Conservation (phyloP, 2,113 vertebrate genomes). For the Gallinago paraguaiae region DNA sequence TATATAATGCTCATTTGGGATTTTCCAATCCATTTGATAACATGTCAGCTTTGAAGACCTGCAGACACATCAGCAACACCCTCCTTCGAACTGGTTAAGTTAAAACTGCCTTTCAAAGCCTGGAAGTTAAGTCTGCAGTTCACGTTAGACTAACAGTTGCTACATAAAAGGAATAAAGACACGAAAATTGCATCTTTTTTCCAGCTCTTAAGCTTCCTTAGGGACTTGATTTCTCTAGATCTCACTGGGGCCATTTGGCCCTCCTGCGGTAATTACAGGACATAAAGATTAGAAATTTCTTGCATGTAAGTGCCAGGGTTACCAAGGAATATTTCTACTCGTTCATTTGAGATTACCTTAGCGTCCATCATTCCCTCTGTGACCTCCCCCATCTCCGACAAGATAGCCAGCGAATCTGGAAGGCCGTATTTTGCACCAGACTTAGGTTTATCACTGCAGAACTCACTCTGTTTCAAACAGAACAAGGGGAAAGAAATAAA, state of each 20-base stretch:
- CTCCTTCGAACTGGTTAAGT: not conserved
- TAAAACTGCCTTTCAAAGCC: not conserved
- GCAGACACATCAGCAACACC: not conserved
- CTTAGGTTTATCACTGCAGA: conserved; percentile 98
- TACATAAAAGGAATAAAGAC: not conserved
- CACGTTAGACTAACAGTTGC: not conserved
- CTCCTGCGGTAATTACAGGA: not conserved
- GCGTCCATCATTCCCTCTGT: conserved; percentile 97
- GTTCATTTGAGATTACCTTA: conserved; percentile 80
- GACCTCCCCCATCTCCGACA: conserved; percentile 98
- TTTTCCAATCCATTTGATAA: not conserved
- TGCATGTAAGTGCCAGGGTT: not conserved
- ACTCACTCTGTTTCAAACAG: conserved; percentile 85
- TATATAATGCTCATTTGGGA: not conserved
- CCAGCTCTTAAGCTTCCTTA: not conserved
- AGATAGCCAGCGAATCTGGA: conserved; percentile 90
- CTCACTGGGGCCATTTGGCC: not conserved
- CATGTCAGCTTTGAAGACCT: not conserved
- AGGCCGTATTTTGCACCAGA: conserved; percentile 93
- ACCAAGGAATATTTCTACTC: not conserved
- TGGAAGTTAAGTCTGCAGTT: not conserved
- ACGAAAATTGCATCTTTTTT: not conserved
- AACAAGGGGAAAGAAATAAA: not conserved
- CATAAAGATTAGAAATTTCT: not conserved
- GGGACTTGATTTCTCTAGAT: not conserved